Base-by-base conservation (phyloP, 2,888 invertebrate genomes). In the Phymatocera aterrima region DNA sequence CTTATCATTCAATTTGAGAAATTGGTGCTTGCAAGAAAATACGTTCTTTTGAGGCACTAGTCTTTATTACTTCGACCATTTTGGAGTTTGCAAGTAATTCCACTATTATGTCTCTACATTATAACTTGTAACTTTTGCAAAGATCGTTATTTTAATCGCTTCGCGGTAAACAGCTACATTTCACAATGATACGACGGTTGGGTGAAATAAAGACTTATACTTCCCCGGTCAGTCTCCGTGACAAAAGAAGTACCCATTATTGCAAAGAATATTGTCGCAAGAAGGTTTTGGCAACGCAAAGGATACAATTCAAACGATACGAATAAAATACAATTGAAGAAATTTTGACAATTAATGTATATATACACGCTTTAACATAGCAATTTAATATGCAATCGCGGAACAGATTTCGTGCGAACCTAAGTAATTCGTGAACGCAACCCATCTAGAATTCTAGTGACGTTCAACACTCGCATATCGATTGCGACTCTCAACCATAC, bases 181-280 rank as follows among this genome's bases (percentile, higher is more conserved):
- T 3, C 15, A 46, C 28, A 24, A 68, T 68, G 40, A 46, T 43
- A 68, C 24, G 68, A 68, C 28, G 5, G 68, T 40, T 68, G 68
- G 46, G n/a, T 46, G 43, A 68, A 68, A 28, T 46, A 46, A 68
- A 68, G 68, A 68, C 68, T 21, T 8, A 34, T 64, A 46, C 43
- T 68, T 40, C 43, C 68, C 46, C 24, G 68, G 46, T 68, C 68
- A 68, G 46, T 68, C 6, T 43, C 43, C 68, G n/a, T 68, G 24
- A 46, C 24, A 43, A 15, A 40, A 68, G 46, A 43, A 6, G 34
- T 43, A 43, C n/a, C n/a, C n/a, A 57, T 12, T 57, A 57, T 46
- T 12, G 34, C 46, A 15, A 40, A 21, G 43, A 68, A 18, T 46
- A 28, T 68, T 24, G 34, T 68, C 28, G 46, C 8, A 15, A 68